Conservation (phyloP, 2,113 vertebrate species). For the Mirza zaza region DNA sequence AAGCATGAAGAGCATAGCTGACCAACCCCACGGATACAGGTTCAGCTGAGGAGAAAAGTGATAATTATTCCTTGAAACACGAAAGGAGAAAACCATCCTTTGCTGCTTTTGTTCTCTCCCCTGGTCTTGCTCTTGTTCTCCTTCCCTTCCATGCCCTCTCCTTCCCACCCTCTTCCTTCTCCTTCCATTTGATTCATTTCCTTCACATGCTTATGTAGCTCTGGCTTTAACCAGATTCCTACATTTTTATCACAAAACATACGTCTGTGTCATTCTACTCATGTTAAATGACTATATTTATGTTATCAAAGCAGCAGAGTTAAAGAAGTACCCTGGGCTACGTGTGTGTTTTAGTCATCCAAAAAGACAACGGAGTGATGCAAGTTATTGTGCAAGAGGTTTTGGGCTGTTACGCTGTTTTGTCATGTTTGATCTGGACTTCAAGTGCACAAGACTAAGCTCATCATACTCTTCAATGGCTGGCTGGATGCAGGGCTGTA, state of each 20-base stretch:
- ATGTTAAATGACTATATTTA: not conserved
- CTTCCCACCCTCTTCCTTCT: too few relatives aligned
- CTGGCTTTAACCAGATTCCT: not conserved
- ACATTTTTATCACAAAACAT: not conserved
- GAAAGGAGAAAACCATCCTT: not conserved
- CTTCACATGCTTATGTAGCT: not conserved
- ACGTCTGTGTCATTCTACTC: not conserved
- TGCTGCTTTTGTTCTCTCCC: not conserved
- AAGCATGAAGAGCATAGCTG: not conserved
- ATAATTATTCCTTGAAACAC: not conserved
- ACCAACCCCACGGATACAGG: not conserved
- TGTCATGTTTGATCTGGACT: not conserved
- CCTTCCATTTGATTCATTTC: not conserved
- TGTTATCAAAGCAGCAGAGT: not conserved
- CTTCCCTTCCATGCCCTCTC: not conserved
- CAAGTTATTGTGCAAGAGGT: too few relatives aligned
- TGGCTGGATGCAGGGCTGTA: not conserved
- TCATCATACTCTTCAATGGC: not conserved
- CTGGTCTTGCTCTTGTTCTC: not conserved
- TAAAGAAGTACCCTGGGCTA: not conserved
- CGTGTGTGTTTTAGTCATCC: not conserved
- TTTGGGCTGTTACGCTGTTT: not conserved
- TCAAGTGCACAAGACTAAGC: not conserved
- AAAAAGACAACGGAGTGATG: not conserved
- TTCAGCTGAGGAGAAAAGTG: not conserved